A percentile compares a stretch with the other conserved stretches of the same genome.
Evolutionary conservation across 1,140 invertebrate species (phyloP).

Genomic region (Drosophila setifemur): DNA sequence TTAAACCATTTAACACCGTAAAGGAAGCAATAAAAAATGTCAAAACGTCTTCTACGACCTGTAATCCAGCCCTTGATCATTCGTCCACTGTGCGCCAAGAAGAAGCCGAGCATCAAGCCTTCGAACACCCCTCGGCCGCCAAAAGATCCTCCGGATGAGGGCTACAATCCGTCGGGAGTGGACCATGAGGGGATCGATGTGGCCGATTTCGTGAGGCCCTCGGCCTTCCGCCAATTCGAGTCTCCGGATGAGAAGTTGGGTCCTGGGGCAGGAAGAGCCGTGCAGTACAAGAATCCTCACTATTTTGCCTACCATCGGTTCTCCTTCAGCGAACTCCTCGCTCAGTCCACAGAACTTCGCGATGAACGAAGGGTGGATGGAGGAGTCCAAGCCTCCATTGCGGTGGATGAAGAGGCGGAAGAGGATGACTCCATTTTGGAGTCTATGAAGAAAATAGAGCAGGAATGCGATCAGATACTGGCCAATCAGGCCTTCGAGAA

Average conservation of each 20-base stretch:
- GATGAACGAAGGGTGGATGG: conserved; percentile 16
- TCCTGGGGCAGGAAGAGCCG: conserved; percentile 50
- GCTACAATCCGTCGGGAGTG: conserved; percentile 39
- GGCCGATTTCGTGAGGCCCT: conserved; percentile 26
- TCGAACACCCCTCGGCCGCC: conserved; percentile 67
- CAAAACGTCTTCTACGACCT: background rate
- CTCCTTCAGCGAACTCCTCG: conserved; percentile 44
- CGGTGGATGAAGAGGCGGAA: conserved; percentile 16
- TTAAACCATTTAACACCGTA: background rate
- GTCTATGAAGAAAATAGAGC: conserved; percentile 25
- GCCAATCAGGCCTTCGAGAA: conserved; percentile 10
- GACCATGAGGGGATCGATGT: conserved; percentile 44
- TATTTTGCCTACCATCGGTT: conserved; percentile 74
- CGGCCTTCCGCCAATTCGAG: conserved; percentile 52
- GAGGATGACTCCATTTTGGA: background rate
- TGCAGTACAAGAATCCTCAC: conserved; percentile 56
- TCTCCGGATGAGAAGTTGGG: conserved; percentile 53
- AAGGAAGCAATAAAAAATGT: background rate
- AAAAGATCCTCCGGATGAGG: conserved; percentile 64
- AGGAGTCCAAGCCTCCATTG: conserved; percentile 18
- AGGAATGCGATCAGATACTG: conserved; percentile 31
- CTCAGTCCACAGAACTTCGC: conserved; percentile 23
- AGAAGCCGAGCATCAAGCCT: conserved; percentile 4
- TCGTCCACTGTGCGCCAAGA: background rate
- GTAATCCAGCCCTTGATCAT: background rate